Percentiles rank a stretch among this genome's conserved stretches.
These are phyloP conservation scores for Hypotaenidia okinawae DNA, from an alignment of 2,797 vertebrate species.

Conservation along the genomic window DNA sequence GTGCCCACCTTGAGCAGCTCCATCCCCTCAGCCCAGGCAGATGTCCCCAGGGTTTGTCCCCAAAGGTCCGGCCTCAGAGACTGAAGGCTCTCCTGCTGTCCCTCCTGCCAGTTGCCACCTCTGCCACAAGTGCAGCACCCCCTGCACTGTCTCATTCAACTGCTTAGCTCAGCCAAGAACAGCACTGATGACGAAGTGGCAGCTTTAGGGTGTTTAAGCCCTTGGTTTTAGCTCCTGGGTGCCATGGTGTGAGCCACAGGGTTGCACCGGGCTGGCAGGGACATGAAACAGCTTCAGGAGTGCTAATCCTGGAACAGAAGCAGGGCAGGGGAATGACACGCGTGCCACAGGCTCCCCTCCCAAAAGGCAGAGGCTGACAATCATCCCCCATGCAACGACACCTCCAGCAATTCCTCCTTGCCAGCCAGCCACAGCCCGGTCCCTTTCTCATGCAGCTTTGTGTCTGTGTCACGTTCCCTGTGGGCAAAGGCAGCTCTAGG, in stretches of 20 bases:
- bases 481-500: fast-evolving
- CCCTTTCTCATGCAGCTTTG: neutral
- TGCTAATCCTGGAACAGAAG: neutral
- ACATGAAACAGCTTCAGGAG: neutral
- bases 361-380: neutral
- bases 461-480: neutral
- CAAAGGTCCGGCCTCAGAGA: fast-evolving
- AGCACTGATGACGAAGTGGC: neutral
- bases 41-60: neutral
- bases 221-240: fast-evolving
- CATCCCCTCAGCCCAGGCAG: neutral
- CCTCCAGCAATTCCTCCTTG: neutral
- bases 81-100: neutral
- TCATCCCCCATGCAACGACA: neutral
- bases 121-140: neutral
- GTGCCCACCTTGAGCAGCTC: neutral
- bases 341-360: neutral
- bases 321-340: neutral
- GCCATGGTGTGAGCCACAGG: neutral
- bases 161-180: neutral
- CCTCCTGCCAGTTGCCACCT: neutral
- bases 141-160: neutral
- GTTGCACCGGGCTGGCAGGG: neutral
- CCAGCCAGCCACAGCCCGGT: neutral
- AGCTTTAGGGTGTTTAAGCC: neutral